Evolutionary conservation across 2,888 invertebrate genomes (phyloP), one percentile per base, ranked within the genome.

Genomic region (Sabellastarte sp.): DNA sequence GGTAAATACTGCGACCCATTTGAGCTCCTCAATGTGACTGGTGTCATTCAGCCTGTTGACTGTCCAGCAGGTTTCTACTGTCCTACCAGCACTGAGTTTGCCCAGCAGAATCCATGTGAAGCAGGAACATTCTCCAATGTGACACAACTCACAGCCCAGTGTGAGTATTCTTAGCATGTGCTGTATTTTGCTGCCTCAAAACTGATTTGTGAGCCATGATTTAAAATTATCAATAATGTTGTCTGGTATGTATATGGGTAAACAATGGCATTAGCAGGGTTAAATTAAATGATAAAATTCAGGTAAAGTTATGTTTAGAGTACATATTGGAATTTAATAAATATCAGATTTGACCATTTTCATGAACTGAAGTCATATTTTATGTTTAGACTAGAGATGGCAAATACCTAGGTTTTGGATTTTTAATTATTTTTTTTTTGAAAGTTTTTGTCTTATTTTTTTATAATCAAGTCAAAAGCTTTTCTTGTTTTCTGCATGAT

Each of bases 1-100:
- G 67, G 79, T 24, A 69, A 60, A 29, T 82, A 80, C 72, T 82
- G 82, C 68, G 80, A 82, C 66, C 80, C 80, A 1, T 76, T 68
- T 60, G 78, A 79, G 65, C 66, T 72, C 30, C 69, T 61, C n/a
- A 80, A 79, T 59, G 71, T 70, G 4, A 78, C 79, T 3, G 80
- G 80, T 20, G 72, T 81, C 24, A 75, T 77, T 26, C 30, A 30
- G 32, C 80, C 78, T 1, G 60, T 65, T 10, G 58, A 63, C n/a
- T 81, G 81, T 60, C 79, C 80, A 2, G 31, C 61, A 3, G 81
- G 81, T 2, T 73, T 77, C 66, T 81, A 73, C 66, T 81, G 81
- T 65, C 81, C 80, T 0, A 26, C 31, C 1, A 68, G 71, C 3
- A 82, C 82, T 20, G 75, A 75, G 50, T 74, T 70, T 56, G 73